A percentile compares a stretch with the other conserved stretches of the same genome.
Evolutionary conservation across 2,888 invertebrate genomes (phyloP).

Genomic region (Syrista parreyssii): DNA sequence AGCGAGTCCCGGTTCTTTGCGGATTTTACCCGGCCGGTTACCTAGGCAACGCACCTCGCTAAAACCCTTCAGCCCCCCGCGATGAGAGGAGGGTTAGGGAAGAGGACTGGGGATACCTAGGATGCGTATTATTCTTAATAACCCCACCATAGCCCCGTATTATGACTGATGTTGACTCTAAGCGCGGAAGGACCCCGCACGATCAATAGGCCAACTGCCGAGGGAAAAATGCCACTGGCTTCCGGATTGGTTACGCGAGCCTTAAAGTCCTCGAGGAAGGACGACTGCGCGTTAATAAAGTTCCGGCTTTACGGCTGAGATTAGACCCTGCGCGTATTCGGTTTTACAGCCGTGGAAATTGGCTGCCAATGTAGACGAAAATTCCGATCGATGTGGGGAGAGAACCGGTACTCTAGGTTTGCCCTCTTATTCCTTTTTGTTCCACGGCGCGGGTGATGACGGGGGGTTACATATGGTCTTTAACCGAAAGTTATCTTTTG

Average conservation of each 20-base stretch:
- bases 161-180: constrained; percentile 66
- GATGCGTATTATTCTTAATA: constrained; percentile 67
- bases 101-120: constrained; percentile 50
- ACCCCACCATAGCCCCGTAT: constrained; percentile 62
- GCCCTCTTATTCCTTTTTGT: too few relatives aligned
- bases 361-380: too few relatives aligned
- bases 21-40: constrained; percentile 65
- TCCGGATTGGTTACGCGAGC: constrained; percentile 51
- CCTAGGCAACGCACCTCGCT: constrained; percentile 57
- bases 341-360: too few relatives aligned
- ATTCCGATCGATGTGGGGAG: too few relatives aligned
- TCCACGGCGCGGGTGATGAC: too few relatives aligned
- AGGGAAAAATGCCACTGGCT: constrained; percentile 52
- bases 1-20: constrained; percentile 60
- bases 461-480: too few relatives aligned
- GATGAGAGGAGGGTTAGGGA: constrained; percentile 8
- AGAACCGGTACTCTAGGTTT: too few relatives aligned
- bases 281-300: constrained; percentile 18
- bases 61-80: constrained; percentile 35
- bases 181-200: constrained; percentile 47
- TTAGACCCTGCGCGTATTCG: constrained; percentile 7
- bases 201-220: constrained; percentile 50
- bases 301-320: constrained; percentile 16
- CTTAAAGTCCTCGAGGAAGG: constrained; percentile 26
- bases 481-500: too few relatives aligned